A percentile compares a stretch with the other conserved stretches of the same genome.
Evolutionary conservation across 2,113 vertebrate species (phyloP).

Genomic region (Asarcornis scutulata): DNA sequence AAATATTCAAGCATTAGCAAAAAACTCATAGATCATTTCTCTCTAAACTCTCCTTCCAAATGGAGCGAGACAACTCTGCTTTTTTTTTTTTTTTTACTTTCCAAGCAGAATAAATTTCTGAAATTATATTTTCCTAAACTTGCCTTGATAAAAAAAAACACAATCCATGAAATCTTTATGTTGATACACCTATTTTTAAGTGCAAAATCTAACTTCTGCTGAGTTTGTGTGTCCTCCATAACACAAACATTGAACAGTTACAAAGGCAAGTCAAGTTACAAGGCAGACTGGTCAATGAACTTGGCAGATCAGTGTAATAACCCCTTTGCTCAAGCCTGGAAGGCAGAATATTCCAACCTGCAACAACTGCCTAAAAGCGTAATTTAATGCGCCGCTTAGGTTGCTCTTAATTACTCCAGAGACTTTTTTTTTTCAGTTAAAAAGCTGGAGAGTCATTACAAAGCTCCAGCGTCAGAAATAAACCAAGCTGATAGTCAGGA

Average conservation of each 20-base stretch:
- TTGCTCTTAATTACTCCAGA: neutral
- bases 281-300: neutral
- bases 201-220: neutral
- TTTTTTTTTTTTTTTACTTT: neutral
- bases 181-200: accelerated
- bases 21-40: neutral
- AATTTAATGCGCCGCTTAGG: neutral
- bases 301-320: neutral
- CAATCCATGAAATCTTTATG: neutral
- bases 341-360: neutral
- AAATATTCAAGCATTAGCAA: neutral
- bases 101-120: neutral
- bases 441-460: neutral
- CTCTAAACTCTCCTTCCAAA: neutral
- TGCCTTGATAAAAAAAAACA: neutral
- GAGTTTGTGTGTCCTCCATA: neutral
- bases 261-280: neutral
- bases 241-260: neutral
- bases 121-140: neutral
- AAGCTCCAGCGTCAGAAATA: neutral
- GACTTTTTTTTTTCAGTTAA: neutral
- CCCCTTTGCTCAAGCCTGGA: neutral
- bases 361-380: neutral
- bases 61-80: neutral
- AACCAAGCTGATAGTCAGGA: neutral